Evolutionary conservation across 2,888 invertebrate species (phyloP).

Genomic region (Trichopria drosophilae): DNA sequence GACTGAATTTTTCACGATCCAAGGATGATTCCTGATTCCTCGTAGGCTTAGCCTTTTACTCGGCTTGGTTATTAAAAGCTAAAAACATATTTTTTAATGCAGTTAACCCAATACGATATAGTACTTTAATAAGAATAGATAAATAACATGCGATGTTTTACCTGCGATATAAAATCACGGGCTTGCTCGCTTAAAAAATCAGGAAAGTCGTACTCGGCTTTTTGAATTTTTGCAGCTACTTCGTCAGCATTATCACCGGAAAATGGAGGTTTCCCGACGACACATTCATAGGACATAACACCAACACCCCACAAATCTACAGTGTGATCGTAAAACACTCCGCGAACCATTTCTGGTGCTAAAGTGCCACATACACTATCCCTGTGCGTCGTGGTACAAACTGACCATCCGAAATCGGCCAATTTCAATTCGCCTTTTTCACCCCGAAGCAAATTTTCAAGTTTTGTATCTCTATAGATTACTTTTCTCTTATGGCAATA

Average conservation of each 20-base stretch:
- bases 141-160: too few species aligned
- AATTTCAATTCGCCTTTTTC: slow-evolving; percentile 84
- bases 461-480: slow-evolving; percentile 91
- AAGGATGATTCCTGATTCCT: too few species aligned
- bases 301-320: slow-evolving; percentile 95
- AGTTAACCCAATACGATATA: too few species aligned
- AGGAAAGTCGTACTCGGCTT: slow-evolving; percentile 71
- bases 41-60: too few species aligned
- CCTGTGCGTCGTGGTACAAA: too few species aligned
- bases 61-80: too few species aligned
- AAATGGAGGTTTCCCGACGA: slow-evolving; percentile 91
- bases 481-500: slow-evolving; percentile 87
- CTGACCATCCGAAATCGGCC: slow-evolving; percentile 98
- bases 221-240: slow-evolving; percentile 74
- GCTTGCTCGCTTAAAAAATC: slow-evolving; percentile 71
- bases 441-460: slow-evolving; percentile 86
- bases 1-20: too few species aligned
- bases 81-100: too few species aligned
- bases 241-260: slow-evolving; percentile 70
- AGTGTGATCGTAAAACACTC: slow-evolving; percentile 78
- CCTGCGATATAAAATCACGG: slow-evolving; percentile 71
- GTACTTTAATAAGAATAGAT: too few species aligned
- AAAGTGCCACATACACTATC: slow-evolving; percentile 90
- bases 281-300: slow-evolving; percentile 86
- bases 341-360: slow-evolving; percentile 91